Percentiles rank a stretch among this genome's conserved stretches.
Evolutionary conservation across 2,888 invertebrate species (phyloP).

Genomic region (Liopterus haemorrhoidalis): DNA sequence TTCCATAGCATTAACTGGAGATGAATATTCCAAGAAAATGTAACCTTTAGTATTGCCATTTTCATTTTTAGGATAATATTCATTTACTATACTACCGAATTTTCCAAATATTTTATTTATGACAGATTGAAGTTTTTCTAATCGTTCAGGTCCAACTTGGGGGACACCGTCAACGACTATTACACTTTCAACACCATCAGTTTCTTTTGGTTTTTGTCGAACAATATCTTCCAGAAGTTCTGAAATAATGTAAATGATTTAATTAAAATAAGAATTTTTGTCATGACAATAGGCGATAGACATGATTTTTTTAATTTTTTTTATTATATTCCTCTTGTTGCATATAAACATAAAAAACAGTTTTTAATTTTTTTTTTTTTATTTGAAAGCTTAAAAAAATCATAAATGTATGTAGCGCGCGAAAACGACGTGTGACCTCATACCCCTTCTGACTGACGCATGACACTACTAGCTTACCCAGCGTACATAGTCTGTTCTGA

Average conservation of each 20-base stretch:
- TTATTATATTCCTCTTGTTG: too few species aligned
- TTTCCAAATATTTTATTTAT: conserved; percentile 86
- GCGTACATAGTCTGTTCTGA: too few species aligned
- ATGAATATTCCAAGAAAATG: conserved; percentile 87
- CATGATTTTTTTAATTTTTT: too few species aligned
- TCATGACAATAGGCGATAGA: conserved; percentile 1
- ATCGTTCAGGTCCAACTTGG: conserved; percentile 82
- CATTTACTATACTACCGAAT: conserved; percentile 81
- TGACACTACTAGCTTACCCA: too few species aligned
- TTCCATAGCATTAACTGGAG: conserved; percentile 75
- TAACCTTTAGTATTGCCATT: conserved; percentile 85
- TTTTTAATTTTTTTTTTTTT: too few species aligned
- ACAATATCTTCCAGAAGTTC: conserved; percentile 89
- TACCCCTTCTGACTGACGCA: too few species aligned
- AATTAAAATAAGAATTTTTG: too few species aligned
- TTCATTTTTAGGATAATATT: conserved; percentile 79
- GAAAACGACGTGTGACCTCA: too few species aligned
- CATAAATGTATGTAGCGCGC: too few species aligned
- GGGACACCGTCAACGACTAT: conserved; percentile 96
- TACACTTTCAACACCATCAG: conserved; percentile 93
- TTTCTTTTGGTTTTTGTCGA: conserved; percentile 83
- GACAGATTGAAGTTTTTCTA: conserved; percentile 88
- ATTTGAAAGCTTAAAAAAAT: too few species aligned
- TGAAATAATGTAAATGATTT: conserved; percentile 50
- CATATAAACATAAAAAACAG: too few species aligned